Conservation (phyloP, 2,113 vertebrate genomes). For the Gymnarchus niloticus region DNA sequence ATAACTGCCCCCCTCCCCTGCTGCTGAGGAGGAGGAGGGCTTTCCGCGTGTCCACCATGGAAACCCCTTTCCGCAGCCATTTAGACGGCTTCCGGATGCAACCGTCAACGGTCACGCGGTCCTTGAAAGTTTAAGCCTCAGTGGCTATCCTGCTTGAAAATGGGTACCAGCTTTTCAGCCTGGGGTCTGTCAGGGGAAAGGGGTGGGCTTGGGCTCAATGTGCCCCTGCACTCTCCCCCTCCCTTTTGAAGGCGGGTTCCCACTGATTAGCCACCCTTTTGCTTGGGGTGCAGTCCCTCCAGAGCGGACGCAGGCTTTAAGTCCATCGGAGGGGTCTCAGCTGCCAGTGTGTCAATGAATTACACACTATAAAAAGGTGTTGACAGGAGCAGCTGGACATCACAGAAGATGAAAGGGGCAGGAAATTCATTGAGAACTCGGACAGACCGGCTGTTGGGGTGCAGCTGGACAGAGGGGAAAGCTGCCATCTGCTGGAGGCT, state of each 20-base stretch:
- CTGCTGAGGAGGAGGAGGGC: neutral
- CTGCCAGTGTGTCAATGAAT: conserved; percentile 89
- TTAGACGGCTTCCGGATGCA: neutral
- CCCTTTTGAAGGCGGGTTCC: conserved; percentile 63
- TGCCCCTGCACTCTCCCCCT: conserved; percentile 58
- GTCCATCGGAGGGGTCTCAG: conserved; percentile 85
- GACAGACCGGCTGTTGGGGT: conserved; percentile 67
- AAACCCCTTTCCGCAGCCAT: neutral
- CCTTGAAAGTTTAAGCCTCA: neutral
- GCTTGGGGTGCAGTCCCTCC: conserved; percentile 67
- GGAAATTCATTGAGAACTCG: conserved; percentile 79
- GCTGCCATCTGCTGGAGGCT: conserved; percentile 53
- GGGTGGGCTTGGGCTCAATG: conserved; percentile 64
- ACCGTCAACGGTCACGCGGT: neutral
- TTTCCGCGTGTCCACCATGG: neutral
- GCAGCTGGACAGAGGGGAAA: conserved; percentile 27
- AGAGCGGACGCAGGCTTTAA: conserved; percentile 75
- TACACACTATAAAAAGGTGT: conserved; percentile 89
- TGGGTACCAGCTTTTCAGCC: neutral
- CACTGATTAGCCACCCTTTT: conserved; percentile 66
- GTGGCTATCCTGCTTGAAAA: neutral
- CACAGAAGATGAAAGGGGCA: conserved; percentile 86
- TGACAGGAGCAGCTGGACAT: conserved; percentile 98
- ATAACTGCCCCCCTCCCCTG: conserved; percentile 53
- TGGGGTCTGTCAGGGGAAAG: conserved; percentile 63